Base-by-base conservation (phyloP, 1,140 invertebrate genomes). In the Drosophila setifemur region DNA sequence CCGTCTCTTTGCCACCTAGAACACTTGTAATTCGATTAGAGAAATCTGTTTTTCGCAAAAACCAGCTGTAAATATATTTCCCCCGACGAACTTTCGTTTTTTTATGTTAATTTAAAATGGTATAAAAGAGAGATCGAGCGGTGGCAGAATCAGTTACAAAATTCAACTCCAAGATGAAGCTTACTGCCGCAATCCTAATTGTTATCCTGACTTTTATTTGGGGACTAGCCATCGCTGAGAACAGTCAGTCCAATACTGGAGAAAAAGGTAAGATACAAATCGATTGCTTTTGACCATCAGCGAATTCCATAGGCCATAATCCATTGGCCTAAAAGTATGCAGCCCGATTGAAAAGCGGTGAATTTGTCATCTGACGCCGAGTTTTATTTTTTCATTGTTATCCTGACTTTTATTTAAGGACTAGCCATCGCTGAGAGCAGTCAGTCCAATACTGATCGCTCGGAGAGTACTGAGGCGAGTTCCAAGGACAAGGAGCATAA, bases 231-330 rank as follows among this genome's bases (percentile, higher is more conserved):
- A 16, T 44, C 12, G 21, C 29, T 18, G 1, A 4, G 1, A 8
- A 7, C 1, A 12, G 0, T 33, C 7, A 3, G n/a, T 4, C 26
- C n/a, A n/a, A n/a, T n/a, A n/a, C n/a, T n/a, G 12, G 29, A 31
- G 29, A n/a, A 4, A 35, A 6, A 11, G 11, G 29, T 33, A 39
- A 35, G 23, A 42, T 11, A 44, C 85, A 86, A 71, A 85, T 86
- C 81, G 79, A 79, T 85, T 74, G 55, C 26, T 53, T 54, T 60
- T 71, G 64, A 39, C 60, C 52, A 83, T 85, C 60, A 83, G 60
- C 42, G 61, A 72, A 71, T 73, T 78, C 50, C 70, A 78, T 85
- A 83, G 74, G 64, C 58, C 71, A 12, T 35, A 35, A 73, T 66
- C 54, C 60, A 72, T 75, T 55, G 39, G 53, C 57, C 60, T 53